Percentiles rank a stretch among this genome's conserved stretches.
Evolutionary conservation across 2,888 invertebrate genomes (phyloP).

Genomic region (Lepeophtheirus nordmannii): DNA sequence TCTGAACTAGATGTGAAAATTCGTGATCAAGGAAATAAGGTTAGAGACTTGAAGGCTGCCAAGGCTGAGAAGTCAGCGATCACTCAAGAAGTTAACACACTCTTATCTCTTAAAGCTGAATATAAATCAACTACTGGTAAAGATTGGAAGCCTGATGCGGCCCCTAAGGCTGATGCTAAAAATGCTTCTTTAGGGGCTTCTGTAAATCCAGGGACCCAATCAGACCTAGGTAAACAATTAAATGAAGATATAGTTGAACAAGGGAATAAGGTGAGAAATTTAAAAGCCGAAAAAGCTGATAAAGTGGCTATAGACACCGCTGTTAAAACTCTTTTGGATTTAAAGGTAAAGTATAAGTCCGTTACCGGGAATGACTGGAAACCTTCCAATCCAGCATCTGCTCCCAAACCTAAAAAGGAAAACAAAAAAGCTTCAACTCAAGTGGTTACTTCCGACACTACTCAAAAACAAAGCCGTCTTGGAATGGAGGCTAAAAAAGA

Average conservation of each 20-base stretch:
- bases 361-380: constrained; percentile 40
- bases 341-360: constrained; percentile 45
- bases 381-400: constrained; percentile 37
- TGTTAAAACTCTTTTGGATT: constrained; percentile 42
- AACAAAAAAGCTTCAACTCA: constrained; percentile 27
- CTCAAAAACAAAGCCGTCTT: constrained; percentile 48
- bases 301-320: constrained; percentile 42
- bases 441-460: constrained; percentile 31
- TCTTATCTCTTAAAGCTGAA: constrained; percentile 44
- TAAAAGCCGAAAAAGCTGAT: constrained; percentile 43
- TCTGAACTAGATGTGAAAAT: constrained; percentile 29
- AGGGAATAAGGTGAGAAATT: constrained; percentile 45
- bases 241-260: constrained; percentile 41
- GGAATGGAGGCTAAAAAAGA: constrained; percentile 85
- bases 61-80: constrained; percentile 42
- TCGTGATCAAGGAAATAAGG: constrained; percentile 42
- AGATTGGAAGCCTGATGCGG: constrained; percentile 41
- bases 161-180: not conserved
- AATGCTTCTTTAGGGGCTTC: not conserved
- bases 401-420: constrained; percentile 26
- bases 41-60: constrained; percentile 43
- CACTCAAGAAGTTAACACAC: constrained; percentile 42
- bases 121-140: constrained; percentile 46
- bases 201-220: not conserved
- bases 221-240: constrained; percentile 22